Evolutionary conservation across 2,113 vertebrate genomes (phyloP).

Genomic region (Camarhynchus parvulus): DNA sequence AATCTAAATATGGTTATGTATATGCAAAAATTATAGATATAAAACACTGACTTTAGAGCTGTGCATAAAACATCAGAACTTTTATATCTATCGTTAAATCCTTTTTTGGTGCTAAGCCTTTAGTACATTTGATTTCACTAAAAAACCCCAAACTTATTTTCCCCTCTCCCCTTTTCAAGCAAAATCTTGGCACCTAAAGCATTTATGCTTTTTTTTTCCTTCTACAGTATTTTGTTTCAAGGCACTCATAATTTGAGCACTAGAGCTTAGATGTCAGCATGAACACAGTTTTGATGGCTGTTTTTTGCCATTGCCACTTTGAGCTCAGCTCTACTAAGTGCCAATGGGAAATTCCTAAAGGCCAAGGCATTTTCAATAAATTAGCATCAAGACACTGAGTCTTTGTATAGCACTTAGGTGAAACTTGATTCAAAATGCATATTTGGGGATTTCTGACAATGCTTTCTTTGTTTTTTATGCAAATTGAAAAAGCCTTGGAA

Average conservation of each 20-base stretch:
- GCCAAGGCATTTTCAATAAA: constrained; percentile 64
- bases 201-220: constrained; percentile 15
- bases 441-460: constrained; percentile 65
- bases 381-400: constrained; percentile 64
- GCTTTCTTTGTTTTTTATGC: constrained; percentile 66
- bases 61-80: neutral
- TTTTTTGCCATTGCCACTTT: constrained; percentile 54
- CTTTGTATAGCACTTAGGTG: constrained; percentile 67
- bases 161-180: neutral
- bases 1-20: constrained; percentile 51
- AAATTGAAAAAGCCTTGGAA: constrained; percentile 60
- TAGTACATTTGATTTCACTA: neutral
- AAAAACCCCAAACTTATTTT: neutral
- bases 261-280: constrained; percentile 51
- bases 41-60: constrained; percentile 6
- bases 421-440: constrained; percentile 74
- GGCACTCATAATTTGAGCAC: constrained; percentile 47
- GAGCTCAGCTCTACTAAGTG: constrained; percentile 54
- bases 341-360: constrained; percentile 67
- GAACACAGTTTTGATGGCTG: constrained; percentile 23
- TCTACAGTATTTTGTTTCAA: constrained; percentile 55
- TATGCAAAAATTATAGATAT: constrained; percentile 40
- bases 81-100: neutral
- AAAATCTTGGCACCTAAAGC: neutral
- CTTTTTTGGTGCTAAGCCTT: neutral